Base-by-base conservation (phyloP, 2,888 invertebrate species). In the Gastrophysa polygoni region DNA sequence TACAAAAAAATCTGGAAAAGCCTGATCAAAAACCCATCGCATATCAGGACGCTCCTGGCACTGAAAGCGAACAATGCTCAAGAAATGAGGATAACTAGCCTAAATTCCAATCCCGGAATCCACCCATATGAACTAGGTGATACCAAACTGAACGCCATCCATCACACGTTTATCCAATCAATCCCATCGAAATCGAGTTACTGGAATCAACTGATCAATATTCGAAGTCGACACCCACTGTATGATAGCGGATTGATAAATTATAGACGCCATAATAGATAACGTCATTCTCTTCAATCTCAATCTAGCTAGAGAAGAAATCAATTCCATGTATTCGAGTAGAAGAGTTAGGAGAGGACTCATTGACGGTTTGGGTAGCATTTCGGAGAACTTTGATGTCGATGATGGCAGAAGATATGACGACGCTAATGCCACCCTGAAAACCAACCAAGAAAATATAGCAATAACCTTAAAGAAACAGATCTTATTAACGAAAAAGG, bases 331-430 rank as follows among this genome's bases (percentile, higher is more conserved):
- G 5, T 11, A 11, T 14, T 1, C 18, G 10, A 48, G 11, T 34
- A 29, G 29, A 2, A 49, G 64, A 61, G 2, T 20, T 16, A 55
- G 50, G 57, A 54, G 61, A 46, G 64, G 64, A 16, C 17, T 61
- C 10, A 49, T 63, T 17, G 24, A 63, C 43, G 60, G 60, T 14
- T 46, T 61, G 11, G 60, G 56, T 28, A 49, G 50, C n/a, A 49
- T 63, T 11, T 32, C 63, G 10, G 63, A 60, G 2, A 64, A 64
- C n/a, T 20, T 61, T 20, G 61, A 64, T 18, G 29, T 21, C 2
- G 17, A 64, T 20, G 61, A 64, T 57, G 56, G 17, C n/a, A 51
- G 20, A 54, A 14, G 34, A 3, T 46, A 46, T 2, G 46, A 46
- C 46, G 10, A 46, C 46, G 46, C 46, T 11, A 46, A 11, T 14